Base-by-base conservation (phyloP, 2,113 vertebrate genomes). In the Riparia riparia region DNA sequence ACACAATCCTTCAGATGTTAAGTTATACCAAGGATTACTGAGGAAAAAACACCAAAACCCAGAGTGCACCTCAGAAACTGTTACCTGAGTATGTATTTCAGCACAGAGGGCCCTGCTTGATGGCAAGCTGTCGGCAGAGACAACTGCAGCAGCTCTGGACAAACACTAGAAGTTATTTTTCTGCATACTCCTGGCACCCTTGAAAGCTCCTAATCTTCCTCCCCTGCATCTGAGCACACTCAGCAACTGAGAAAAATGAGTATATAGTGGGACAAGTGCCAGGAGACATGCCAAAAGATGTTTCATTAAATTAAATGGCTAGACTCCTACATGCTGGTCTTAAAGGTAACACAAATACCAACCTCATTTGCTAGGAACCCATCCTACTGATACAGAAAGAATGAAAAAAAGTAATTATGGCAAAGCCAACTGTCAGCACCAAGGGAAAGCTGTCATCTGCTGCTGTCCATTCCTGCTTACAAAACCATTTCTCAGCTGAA, bases 361-460 rank as follows among this genome's bases (percentile, higher is more conserved):
- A 68, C 68, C 97, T 94, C 73, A 64, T 93, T 93, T 77, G 95
- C 80, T 92, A 96, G 78, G 86, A 96, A 50, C 94, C 78, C 97
- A 96, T 94, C 86, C 95, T 95, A 95, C 87, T 92, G 96, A 86
- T 95, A 98, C 13, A 79, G 92, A 93, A 97, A 95, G 82, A 97
- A 68, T 63, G 76, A 96, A 98, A 98, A 97, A 97, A 89, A 97
- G 69, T 97, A 97, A 98, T 98, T 98, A 98, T 34, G 68, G 74
- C 41, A 86, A 96, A 90, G 82, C 89, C 90, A 97, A 97, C 89
- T 83, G 86, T 91, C 74, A 76, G 83, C 78, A 93, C 24, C 70
- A 89, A 92, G 47, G 42, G 65, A 89, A 96, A 73, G 60, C 41
- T 82, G 76, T 94, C 89, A 86, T 93, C 83, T 95, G 90, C 82